Percentiles rank a stretch among this genome's conserved stretches.
Conservation (phyloP, 2,113 vertebrate species). For the Platycercus adscitus region DNA sequence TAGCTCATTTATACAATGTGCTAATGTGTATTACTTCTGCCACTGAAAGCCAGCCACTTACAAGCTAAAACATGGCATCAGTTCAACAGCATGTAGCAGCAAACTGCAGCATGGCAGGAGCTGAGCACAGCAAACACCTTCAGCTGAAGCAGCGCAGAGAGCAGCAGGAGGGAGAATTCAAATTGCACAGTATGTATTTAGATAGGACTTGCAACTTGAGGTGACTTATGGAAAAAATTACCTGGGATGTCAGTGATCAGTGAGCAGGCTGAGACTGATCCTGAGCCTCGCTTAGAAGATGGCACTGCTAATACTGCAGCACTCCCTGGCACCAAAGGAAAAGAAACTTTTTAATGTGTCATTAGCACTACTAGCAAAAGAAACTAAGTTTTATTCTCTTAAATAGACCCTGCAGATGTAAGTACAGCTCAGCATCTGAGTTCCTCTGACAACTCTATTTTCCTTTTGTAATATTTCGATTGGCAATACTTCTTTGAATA, state of each 20-base stretch:
- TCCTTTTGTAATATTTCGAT: neutral
- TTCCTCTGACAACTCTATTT: neutral
- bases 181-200: neutral
- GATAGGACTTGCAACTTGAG: neutral
- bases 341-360: neutral
- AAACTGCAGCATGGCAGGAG: neutral
- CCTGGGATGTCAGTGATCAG: neutral
- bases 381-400: neutral
- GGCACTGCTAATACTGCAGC: neutral
- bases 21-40: neutral
- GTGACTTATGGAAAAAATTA: neutral
- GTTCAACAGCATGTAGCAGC: neutral
- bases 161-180: neutral
- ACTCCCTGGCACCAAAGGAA: neutral
- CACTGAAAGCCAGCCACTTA: slow-evolving; percentile 3
- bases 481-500: slow-evolving; percentile 45
- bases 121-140: neutral
- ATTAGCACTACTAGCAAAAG: neutral
- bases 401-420: neutral
- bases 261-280: neutral
- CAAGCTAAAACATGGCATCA: neutral
- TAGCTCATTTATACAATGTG: neutral
- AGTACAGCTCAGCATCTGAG: neutral
- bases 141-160: neutral
- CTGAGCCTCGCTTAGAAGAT: neutral